Conservation (phyloP, 1,140 invertebrate genomes). For the Protaetia brevitarsis region DNA sequence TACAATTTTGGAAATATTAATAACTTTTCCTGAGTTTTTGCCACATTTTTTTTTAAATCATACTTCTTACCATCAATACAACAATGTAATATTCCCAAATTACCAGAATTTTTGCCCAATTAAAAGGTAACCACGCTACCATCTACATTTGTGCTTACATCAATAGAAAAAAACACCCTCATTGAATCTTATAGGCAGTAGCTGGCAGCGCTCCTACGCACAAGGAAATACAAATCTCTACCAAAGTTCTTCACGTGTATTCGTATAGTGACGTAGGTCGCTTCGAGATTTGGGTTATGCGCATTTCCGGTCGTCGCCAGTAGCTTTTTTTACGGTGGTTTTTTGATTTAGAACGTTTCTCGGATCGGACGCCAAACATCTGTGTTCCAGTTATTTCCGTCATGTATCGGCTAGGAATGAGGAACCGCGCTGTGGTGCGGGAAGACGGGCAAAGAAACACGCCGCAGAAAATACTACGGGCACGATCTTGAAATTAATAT, state of each 20-base stretch:
- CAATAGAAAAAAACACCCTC: background rate
- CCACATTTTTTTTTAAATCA: too few species aligned
- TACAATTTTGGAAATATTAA: too few species aligned
- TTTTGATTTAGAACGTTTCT: conserved; percentile 18
- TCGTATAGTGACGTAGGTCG: conserved; percentile 13
- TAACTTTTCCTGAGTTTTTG: too few species aligned
- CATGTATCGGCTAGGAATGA: background rate
- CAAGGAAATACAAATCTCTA: background rate
- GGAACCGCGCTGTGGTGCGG: background rate
- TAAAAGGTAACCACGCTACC: too few species aligned
- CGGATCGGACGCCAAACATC: conserved; percentile 4
- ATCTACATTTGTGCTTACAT: background rate
- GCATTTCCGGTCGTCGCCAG: background rate
- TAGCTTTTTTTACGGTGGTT: conserved; percentile 1
- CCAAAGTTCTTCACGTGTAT: background rate
- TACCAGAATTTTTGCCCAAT: too few species aligned
- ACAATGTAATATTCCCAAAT: too few species aligned
- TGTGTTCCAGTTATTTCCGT: conserved; percentile 15
- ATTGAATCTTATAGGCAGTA: too few species aligned
- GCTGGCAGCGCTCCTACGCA: background rate
- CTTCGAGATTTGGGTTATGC: conserved; percentile 5
- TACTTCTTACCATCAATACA: too few species aligned
- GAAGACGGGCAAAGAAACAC: too few species aligned
- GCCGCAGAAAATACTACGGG: too few species aligned
- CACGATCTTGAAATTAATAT: conserved; percentile 18